phyloP scores from a whole-genome alignment of 2,797 vertebrate genomes.

The Columba guinea region DNA sequence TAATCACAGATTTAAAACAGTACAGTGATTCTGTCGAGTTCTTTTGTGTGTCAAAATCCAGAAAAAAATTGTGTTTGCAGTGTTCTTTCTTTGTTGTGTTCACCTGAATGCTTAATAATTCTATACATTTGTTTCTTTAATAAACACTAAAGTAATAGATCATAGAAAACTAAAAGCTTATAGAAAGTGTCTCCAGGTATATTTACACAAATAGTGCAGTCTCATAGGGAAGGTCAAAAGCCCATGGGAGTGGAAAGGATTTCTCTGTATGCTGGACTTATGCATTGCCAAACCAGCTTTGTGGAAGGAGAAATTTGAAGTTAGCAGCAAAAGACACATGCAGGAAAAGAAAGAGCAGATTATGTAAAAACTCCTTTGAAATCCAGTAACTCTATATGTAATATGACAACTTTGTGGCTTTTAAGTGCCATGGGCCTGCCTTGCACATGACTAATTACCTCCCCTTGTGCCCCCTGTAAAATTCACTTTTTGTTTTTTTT shows the following conservation, averaged over 20 bases:
- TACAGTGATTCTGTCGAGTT: conserved; percentile 42
- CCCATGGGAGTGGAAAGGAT: conserved; percentile 61
- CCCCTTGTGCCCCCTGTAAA: neutral
- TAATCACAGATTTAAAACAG: conserved; percentile 63
- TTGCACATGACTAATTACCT: neutral
- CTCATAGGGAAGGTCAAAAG: conserved; percentile 71
- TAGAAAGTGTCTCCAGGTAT: conserved; percentile 75
- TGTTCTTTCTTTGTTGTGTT: neutral
- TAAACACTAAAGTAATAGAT: conserved; percentile 76
- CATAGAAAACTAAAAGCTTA: conserved; percentile 81
- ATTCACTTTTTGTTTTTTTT: neutral
- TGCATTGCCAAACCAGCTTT: conserved; percentile 51
- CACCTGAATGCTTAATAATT: conserved; percentile 64
- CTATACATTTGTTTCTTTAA: conserved; percentile 75
- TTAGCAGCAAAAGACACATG: conserved; percentile 17
- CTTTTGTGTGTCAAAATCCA: conserved; percentile 47
- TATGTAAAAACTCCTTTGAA: conserved; percentile 62
- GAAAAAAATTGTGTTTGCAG: conserved; percentile 43
- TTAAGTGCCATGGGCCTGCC: conserved; percentile 8
- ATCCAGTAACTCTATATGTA: conserved; percentile 45
- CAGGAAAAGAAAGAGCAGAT: neutral
- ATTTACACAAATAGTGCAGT: conserved; percentile 80
- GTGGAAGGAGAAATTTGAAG: conserved; percentile 61
- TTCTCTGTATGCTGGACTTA: conserved; percentile 39
- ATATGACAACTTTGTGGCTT: neutral